These are phyloP conservation scores for Prenolepis imparis DNA, from an alignment of 2,888 invertebrate genomes.

Conservation along the genomic window DNA sequence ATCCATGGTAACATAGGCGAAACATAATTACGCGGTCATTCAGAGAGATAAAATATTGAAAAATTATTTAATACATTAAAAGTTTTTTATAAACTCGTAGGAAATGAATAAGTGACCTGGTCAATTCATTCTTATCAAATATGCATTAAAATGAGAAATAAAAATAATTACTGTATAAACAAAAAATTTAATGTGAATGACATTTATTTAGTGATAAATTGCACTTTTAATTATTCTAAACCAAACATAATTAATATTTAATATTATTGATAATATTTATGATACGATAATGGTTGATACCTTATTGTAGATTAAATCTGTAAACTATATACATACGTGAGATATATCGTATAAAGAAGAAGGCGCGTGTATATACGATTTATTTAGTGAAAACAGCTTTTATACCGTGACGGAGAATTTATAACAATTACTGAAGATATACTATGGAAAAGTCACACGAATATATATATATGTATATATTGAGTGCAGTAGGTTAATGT, in stretches of 20 bases:
- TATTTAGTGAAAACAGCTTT: conserved; percentile 5
- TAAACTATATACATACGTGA: background rate
- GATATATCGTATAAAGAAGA: background rate
- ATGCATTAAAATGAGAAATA: background rate
- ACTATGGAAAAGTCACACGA: conserved; percentile 23
- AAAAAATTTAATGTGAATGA: background rate
- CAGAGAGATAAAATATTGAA: background rate
- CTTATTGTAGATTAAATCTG: conserved; percentile 1
- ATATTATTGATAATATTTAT: background rate
- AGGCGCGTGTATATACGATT: background rate
- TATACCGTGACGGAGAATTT: background rate
- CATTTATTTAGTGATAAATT: background rate
- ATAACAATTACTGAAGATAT: conserved; percentile 26
- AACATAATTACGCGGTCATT: conserved; percentile 19
- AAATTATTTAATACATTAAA: background rate
- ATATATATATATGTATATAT: conserved; percentile 12
- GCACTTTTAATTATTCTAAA: background rate
- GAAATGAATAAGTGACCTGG: background rate
- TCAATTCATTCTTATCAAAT: background rate
- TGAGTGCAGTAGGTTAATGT: conserved; percentile 47
- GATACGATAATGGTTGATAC: background rate
- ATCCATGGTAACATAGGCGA: conserved; percentile 33
- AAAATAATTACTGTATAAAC: background rate
- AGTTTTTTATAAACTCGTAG: background rate
- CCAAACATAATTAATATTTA: background rate